A percentile compares a stretch with the other conserved stretches of the same genome.
Evolutionary conservation across 2,888 invertebrate genomes (phyloP).

Genomic region (Carpatolechia fugitivella): DNA sequence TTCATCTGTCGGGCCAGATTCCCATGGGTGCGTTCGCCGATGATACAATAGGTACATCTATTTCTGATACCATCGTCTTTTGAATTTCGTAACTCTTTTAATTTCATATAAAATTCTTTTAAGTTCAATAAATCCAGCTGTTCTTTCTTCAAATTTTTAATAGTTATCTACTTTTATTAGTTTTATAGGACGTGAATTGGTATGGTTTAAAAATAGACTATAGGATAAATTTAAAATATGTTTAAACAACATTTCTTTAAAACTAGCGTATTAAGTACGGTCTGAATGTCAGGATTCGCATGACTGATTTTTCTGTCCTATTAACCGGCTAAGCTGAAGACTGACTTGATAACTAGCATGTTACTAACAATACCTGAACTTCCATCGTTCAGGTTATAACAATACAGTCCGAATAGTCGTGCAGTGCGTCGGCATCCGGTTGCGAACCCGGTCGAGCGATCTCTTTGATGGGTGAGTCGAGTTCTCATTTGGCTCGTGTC

Average conservation of each 20-base stretch:
- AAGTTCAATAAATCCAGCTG: no score
- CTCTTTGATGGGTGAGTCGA: constrained; percentile 51
- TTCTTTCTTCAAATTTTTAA: background rate
- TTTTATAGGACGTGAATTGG: no score
- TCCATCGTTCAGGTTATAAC: constrained; percentile 36
- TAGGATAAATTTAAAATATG: no score
- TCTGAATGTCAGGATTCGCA: no score
- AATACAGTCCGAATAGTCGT: constrained; percentile 36
- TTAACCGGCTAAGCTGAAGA: constrained; percentile 52
- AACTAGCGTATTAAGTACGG: no score
- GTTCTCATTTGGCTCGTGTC: constrained; percentile 29
- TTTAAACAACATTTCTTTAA: no score
- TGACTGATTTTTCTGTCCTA: constrained; percentile 57
- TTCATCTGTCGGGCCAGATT: background rate
- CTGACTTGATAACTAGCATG: constrained; percentile 37
- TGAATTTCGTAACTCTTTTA: constrained; percentile 23
- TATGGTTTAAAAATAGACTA: no score
- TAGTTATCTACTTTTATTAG: background rate
- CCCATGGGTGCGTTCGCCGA: constrained; percentile 7
- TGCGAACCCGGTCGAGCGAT: constrained; percentile 42
- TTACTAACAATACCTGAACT: constrained; percentile 40
- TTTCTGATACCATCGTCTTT: constrained; percentile 24
- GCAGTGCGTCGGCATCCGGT: constrained; percentile 36
- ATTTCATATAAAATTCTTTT: background rate
- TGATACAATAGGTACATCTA: constrained; percentile 22